Conservation (phyloP, 1,140 invertebrate species). For the Drosophila nasuta region DNA sequence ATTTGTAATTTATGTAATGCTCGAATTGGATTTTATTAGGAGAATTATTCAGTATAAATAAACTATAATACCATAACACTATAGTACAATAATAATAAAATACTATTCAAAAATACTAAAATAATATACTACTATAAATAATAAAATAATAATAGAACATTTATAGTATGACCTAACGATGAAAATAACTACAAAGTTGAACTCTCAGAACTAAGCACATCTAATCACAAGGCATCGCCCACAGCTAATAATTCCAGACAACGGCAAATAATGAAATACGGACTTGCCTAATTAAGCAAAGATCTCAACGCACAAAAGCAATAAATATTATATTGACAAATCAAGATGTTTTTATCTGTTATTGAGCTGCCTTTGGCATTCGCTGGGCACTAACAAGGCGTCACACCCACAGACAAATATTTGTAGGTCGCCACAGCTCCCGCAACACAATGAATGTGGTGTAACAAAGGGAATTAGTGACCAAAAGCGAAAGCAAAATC, state of each 20-base stretch:
- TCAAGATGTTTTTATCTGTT: conserved; percentile 76
- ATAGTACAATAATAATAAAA: no score
- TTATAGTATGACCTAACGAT: no score
- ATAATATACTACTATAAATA: no score
- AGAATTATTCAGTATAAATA: no score
- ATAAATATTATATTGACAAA: conserved; percentile 82
- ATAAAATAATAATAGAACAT: no score
- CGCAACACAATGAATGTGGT: conserved; percentile 33
- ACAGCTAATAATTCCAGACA: conserved; percentile 48
- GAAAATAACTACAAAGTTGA: background rate
- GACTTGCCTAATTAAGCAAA: conserved; percentile 71
- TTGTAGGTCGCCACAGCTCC: background rate
- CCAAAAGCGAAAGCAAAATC: conserved; percentile 55
- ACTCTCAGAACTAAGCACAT: background rate
- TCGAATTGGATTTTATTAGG: no score
- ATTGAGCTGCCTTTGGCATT: conserved; percentile 32
- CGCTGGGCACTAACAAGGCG: conserved; percentile 24
- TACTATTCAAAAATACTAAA: no score
- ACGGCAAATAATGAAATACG: conserved; percentile 61
- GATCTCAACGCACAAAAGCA: conserved; percentile 56
- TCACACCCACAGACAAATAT: conserved; percentile 27
- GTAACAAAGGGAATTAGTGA: conserved; percentile 52
- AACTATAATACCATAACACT: no score
- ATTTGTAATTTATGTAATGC: no score
- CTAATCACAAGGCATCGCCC: conserved; percentile 15